phyloP scores from a whole-genome alignment of 2,888 invertebrate species.

The Drosophila pseudotalamancana region DNA sequence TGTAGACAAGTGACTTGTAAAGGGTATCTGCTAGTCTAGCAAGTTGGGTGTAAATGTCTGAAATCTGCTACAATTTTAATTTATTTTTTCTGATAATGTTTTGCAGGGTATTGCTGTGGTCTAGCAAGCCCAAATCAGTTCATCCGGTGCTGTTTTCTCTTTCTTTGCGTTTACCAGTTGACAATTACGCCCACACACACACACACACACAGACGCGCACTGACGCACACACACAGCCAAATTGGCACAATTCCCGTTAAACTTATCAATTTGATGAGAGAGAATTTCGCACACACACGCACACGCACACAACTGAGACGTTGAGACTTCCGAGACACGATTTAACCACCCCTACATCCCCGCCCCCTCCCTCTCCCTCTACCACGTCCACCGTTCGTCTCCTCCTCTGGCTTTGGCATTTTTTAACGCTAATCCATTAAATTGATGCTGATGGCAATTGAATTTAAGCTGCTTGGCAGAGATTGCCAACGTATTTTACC shows the following conservation, averaged over 20 bases:
- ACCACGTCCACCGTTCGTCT: neutral
- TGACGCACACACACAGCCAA: slow-evolving; percentile 37
- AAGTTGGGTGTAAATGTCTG: too few species aligned
- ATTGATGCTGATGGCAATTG: slow-evolving; percentile 78
- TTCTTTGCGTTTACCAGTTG: slow-evolving; percentile 37
- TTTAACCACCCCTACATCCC: neutral
- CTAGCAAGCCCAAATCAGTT: neutral
- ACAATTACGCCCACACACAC: slow-evolving; percentile 51
- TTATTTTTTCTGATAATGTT: neutral
- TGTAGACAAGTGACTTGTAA: neutral
- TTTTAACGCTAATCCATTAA: slow-evolving; percentile 76
- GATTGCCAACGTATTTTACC: slow-evolving; percentile 57
- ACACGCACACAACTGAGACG: slow-evolving; percentile 21
- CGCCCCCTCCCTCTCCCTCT: neutral
- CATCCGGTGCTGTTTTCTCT: neutral
- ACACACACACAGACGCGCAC: slow-evolving; percentile 7
- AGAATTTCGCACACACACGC: slow-evolving; percentile 41
- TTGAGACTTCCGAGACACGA: slow-evolving; percentile 13
- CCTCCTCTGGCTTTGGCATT: slow-evolving; percentile 42
- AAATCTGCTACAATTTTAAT: too few species aligned
- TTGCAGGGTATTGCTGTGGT: slow-evolving; percentile 1
- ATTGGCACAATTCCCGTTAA: slow-evolving; percentile 79
- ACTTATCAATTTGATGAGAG: slow-evolving; percentile 76
- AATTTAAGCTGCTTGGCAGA: slow-evolving; percentile 72
- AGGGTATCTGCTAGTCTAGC: neutral